Percentiles rank a stretch among this genome's conserved stretches.
Evolutionary conservation across 2,113 vertebrate genomes (phyloP).

Genomic region (Malurus cyaneus): DNA sequence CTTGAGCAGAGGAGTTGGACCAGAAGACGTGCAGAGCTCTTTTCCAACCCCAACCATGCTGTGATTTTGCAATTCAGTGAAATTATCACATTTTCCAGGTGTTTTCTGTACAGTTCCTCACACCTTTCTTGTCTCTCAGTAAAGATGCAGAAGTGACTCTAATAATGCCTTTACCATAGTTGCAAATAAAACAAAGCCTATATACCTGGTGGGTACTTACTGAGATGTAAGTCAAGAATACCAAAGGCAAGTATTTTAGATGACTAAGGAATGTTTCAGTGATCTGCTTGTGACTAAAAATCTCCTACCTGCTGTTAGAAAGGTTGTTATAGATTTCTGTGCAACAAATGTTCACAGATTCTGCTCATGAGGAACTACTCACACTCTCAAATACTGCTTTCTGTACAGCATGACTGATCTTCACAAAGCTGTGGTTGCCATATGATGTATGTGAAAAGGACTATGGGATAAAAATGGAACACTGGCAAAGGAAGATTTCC

Average conservation of each 20-base stretch:
- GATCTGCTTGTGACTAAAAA: not conserved
- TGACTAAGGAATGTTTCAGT: not conserved
- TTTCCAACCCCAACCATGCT: not conserved
- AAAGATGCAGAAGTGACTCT: not conserved
- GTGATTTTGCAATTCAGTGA: not conserved
- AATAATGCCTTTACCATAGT: not conserved
- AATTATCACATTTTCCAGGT: not conserved
- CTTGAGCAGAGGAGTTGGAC: not conserved
- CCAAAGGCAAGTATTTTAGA: not conserved
- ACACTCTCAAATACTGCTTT: not conserved
- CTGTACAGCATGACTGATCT: not conserved
- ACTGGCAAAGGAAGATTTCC: not conserved
- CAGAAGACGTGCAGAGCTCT: not conserved
- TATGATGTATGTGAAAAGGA: not conserved
- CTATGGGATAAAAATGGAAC: not conserved
- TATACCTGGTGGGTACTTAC: not conserved
- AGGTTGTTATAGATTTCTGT: not conserved
- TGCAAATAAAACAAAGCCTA: not conserved
- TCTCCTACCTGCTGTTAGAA: not conserved
- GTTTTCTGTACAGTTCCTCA: not conserved
- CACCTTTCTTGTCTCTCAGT: not conserved
- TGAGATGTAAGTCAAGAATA: not conserved
- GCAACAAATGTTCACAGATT: not conserved
- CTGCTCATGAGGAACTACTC: accelerated
- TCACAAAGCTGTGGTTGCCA: not conserved